Conservation (phyloP, 2,888 invertebrate species). For the Ectemnius continuus region DNA sequence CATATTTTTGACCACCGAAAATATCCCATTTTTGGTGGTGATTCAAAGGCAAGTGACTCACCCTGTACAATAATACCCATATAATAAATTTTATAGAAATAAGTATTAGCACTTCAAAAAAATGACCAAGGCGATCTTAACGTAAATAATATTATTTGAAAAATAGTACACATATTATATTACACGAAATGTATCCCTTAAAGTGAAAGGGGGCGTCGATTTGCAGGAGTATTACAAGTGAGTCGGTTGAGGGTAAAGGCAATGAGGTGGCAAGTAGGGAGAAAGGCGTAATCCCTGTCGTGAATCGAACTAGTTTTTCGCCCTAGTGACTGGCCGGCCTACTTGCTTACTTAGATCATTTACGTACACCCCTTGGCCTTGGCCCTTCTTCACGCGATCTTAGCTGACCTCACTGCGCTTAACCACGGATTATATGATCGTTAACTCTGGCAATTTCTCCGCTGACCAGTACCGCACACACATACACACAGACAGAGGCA, state of each 20-base stretch:
- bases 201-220: neutral
- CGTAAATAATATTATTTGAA: too few species aligned
- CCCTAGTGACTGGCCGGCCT: conserved; percentile 69
- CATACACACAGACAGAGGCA: conserved; percentile 33
- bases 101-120: too few species aligned
- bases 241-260: conserved; percentile 2
- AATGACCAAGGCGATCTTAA: too few species aligned
- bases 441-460: conserved; percentile 61
- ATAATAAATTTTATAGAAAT: too few species aligned
- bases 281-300: conserved; percentile 53
- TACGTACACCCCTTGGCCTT: conserved; percentile 73
- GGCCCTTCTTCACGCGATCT: conserved; percentile 76
- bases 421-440: conserved; percentile 68
- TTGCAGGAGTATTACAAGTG: neutral
- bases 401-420: conserved; percentile 55
- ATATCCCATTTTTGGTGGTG: too few species aligned
- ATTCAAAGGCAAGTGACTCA: too few species aligned
- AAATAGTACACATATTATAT: too few species aligned
- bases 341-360: conserved; percentile 61
- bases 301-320: conserved; percentile 68
- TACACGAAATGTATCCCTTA: too few species aligned
- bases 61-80: too few species aligned
- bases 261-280: conserved; percentile 30
- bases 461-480: conserved; percentile 44
- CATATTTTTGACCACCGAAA: too few species aligned